A percentile compares a stretch with the other conserved stretches of the same genome.
Conservation (phyloP, 1,140 invertebrate species). For the Rhopalosiphum maidis region DNA sequence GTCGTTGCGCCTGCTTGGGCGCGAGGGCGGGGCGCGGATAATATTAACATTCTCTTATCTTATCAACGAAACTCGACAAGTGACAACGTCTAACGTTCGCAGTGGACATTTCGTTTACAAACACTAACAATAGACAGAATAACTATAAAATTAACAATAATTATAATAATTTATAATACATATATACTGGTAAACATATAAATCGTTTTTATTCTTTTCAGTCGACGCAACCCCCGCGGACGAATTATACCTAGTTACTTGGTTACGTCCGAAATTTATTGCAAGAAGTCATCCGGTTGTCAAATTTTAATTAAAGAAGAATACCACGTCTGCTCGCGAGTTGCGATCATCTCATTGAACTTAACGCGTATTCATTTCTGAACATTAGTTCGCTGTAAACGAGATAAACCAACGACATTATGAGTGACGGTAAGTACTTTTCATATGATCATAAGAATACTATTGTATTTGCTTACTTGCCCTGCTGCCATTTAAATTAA, state of each 20-base stretch:
- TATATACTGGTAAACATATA: not conserved
- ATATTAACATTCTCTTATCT: conserved; percentile 4
- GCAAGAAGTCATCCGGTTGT: not conserved
- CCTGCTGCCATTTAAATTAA: not conserved
- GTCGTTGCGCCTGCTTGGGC: not conserved
- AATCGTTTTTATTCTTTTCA: not conserved
- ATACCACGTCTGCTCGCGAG: not conserved
- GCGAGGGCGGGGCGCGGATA: not conserved
- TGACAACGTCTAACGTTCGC: not conserved
- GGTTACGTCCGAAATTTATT: not conserved
- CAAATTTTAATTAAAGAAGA: not conserved
- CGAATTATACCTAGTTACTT: not conserved
- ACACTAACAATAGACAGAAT: not conserved
- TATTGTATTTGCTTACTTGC: not conserved
- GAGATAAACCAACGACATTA: not conserved
- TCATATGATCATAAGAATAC: not conserved
- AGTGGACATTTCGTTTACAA: not conserved
- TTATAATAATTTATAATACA: not conserved
- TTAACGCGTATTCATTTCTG: not conserved
- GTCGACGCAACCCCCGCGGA: not conserved
- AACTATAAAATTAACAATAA: not conserved
- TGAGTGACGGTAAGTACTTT: not conserved
- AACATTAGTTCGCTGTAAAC: not conserved
- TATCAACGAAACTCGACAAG: not conserved
- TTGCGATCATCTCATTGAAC: not conserved